Conservation (phyloP, 1,140 invertebrate genomes). For the Drosophila sulfurigaster region DNA sequence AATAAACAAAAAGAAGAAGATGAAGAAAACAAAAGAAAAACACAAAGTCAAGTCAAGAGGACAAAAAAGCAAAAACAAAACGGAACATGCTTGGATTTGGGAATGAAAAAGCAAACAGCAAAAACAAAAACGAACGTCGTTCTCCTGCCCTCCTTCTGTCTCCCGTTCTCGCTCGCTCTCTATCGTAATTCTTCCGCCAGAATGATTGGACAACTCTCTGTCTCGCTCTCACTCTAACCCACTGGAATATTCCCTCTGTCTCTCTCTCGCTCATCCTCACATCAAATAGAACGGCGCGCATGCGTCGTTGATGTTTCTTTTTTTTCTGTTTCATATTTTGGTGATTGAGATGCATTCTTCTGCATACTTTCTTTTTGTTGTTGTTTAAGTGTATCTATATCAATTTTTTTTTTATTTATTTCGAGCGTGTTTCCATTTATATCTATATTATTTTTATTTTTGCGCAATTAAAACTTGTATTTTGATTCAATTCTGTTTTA, state of each 20-base stretch:
- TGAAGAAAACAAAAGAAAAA: constrained; percentile 7
- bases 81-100: background rate
- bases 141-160: background rate
- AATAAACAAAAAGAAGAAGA: background rate
- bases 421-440: background rate
- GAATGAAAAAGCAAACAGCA: too few species aligned
- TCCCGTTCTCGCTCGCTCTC: background rate
- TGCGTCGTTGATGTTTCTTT: constrained; percentile 11
- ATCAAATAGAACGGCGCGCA: constrained; percentile 4
- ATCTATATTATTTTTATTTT: background rate
- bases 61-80: too few species aligned
- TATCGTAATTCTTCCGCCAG: background rate
- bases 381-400: constrained; percentile 1
- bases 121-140: background rate
- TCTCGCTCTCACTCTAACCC: background rate
- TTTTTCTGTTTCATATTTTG: background rate
- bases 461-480: constrained; percentile 12
- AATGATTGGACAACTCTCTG: background rate
- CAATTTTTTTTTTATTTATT: constrained; percentile 10
- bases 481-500: constrained; percentile 29
- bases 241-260: background rate
- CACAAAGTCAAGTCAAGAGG: background rate
- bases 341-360: background rate
- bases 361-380: background rate
- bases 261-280: constrained; percentile 1